phyloP scores from a whole-genome alignment of 2,113 vertebrate genomes.

The Struthidea cinerea region DNA sequence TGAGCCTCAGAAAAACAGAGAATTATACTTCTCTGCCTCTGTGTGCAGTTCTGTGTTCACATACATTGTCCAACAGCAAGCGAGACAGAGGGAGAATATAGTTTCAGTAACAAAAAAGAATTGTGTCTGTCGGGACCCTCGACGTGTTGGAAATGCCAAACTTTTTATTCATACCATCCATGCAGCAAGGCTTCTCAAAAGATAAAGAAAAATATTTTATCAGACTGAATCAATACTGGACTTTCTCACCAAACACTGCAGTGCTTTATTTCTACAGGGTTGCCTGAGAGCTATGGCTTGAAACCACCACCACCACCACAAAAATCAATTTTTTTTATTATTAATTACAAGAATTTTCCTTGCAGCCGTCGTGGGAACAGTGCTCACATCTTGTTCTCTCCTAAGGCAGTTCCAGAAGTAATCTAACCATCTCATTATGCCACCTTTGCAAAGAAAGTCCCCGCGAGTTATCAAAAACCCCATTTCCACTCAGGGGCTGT shows the following conservation, averaged over 20 bases:
- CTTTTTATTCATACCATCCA: neutral
- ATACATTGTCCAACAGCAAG: neutral
- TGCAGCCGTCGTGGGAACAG: neutral
- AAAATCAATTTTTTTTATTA: neutral
- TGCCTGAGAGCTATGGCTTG: neutral
- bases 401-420: neutral
- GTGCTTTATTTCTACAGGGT: neutral
- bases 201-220: constrained; percentile 48
- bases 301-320: neutral
- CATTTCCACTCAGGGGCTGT: neutral
- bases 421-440: neutral
- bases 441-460: neutral
- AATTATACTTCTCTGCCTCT: neutral
- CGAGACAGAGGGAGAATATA: neutral
- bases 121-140: neutral
- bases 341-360: neutral
- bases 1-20: constrained; percentile 7
- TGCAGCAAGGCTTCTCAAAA: neutral
- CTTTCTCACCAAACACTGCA: neutral
- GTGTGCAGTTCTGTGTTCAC: neutral
- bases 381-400: neutral
- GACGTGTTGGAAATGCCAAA: neutral
- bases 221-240: constrained; percentile 11
- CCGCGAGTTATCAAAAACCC: neutral
- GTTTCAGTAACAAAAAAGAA: neutral